Percentiles rank a stretch among this genome's conserved stretches.
phyloP scores from a whole-genome alignment of 2,797 vertebrate genomes.

The Onychomys torridus region DNA sequence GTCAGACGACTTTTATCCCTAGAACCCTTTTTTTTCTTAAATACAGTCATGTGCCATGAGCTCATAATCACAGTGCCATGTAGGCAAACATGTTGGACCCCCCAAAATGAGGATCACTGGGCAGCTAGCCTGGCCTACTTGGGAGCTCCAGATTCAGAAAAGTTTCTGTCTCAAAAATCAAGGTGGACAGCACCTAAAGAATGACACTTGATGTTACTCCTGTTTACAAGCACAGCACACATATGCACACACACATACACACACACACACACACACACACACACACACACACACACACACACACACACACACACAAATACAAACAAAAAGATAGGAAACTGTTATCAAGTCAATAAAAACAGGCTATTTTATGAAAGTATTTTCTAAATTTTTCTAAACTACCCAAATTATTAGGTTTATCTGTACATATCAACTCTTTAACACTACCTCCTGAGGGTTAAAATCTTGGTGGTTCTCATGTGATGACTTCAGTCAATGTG shows the following conservation, averaged over 20 bases:
- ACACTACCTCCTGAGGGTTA: background rate
- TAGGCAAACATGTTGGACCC: too few species aligned
- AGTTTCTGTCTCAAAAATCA: background rate
- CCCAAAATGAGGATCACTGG: background rate
- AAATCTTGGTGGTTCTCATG: background rate
- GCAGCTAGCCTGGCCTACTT: background rate
- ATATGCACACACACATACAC: background rate
- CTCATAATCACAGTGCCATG: background rate
- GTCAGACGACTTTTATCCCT: background rate
- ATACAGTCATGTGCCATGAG: background rate
- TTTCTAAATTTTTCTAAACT: background rate
- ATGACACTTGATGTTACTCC: background rate
- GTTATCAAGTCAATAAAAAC: background rate
- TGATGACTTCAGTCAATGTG: background rate
- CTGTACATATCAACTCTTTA: background rate
- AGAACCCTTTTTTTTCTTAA: background rate
- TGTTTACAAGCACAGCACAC: background rate
- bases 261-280: background rate
- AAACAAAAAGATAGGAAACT: background rate
- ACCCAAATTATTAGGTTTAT: background rate
- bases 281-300: background rate
- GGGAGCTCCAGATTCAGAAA: background rate
- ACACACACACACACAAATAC: background rate
- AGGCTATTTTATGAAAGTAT: background rate
- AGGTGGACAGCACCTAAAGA: background rate